Evolutionary conservation across 2,113 vertebrate genomes (phyloP).

Genomic region (Collichthys lucidus): DNA sequence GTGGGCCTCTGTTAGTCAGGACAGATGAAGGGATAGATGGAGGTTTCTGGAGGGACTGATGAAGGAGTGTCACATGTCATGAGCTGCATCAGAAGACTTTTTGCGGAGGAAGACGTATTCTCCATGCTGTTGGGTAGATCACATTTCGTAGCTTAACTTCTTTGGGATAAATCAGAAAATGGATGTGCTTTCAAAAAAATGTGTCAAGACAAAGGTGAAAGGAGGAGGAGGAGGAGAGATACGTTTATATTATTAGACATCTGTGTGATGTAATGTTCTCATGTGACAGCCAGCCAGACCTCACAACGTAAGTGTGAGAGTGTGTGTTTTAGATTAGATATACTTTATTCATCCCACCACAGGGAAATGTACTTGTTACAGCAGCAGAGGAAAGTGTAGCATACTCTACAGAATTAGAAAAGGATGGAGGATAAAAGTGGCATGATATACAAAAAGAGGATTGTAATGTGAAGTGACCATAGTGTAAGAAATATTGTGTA

Average conservation of each 20-base stretch:
- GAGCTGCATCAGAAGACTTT: background rate
- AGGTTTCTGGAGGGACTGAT: slow-evolving; percentile 1
- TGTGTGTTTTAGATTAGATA: background rate
- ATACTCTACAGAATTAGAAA: no score
- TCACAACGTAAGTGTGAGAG: no score
- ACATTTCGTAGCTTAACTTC: background rate
- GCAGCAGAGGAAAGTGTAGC: no score
- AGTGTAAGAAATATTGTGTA: no score
- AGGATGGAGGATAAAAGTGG: no score
- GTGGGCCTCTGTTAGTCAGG: slow-evolving; percentile 6
- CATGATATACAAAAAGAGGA: no score
- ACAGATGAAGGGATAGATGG: slow-evolving; percentile 30
- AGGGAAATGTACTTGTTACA: no score
- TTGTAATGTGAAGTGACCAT: no score
- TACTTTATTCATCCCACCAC: no score
- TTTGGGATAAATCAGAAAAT: background rate
- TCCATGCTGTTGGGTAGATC: background rate
- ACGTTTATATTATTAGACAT: background rate
- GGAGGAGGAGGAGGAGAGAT: no score
- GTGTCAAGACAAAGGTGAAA: background rate
- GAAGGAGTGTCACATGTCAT: slow-evolving; percentile 7
- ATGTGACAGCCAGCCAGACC: background rate
- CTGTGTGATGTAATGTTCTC: slow-evolving; percentile 6
- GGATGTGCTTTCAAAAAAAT: background rate
- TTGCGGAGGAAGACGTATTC: background rate